Evolutionary conservation across 2,113 vertebrate species (phyloP), one percentile per base, ranked within the genome.

Genomic region (Fulmarus glacialis): DNA sequence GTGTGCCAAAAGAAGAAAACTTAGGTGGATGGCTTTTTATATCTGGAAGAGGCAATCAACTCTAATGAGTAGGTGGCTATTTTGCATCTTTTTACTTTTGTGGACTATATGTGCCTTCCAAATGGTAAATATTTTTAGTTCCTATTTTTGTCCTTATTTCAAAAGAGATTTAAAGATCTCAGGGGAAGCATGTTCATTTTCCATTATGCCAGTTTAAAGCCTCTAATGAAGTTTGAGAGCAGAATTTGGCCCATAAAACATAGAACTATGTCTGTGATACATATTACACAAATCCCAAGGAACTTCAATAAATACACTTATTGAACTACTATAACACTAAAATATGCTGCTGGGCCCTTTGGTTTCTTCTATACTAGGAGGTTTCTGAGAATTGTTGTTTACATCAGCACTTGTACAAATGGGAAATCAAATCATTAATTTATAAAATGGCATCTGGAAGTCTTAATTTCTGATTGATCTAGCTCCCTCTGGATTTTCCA

Each of bases 351-450:
- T 38, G 30, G 79, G 80, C 66, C 89, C 59, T 90, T 93, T 92
- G 62, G 34, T 95, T 97, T 93, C 62, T 60, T 75, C 80, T 89
- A 0, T 60, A n/a, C 50, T 71, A 27, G 53, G 89, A 74, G 38
- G 42, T 93, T 97, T 97, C 75, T 93, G 82, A 89, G 77, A 94
- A 92, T 68, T 89, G 79, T 94, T 97, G 95, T 96, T 97, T 97
- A 96, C 93, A 95, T 94, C 96, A 87, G 86, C 55, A 73, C 67
- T 95, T 89, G 77, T 82, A 86, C 96, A 96, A 96, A 95, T 94
- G 95, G 94, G 96, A 97, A 97, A 95, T 96, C 60, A 96, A 95
- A 93, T 98, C 36, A 97, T 96, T 96, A 97, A 97, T 97, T 97
- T 96, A 98, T 97, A 96, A 97, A 97, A 97, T 97, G 96, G 86